A percentile compares a stretch with the other conserved stretches of the same genome.
These are phyloP conservation scores for Dendroctonus ponderosae DNA, from an alignment of 1,140 invertebrate species.

Conservation along the genomic window DNA sequence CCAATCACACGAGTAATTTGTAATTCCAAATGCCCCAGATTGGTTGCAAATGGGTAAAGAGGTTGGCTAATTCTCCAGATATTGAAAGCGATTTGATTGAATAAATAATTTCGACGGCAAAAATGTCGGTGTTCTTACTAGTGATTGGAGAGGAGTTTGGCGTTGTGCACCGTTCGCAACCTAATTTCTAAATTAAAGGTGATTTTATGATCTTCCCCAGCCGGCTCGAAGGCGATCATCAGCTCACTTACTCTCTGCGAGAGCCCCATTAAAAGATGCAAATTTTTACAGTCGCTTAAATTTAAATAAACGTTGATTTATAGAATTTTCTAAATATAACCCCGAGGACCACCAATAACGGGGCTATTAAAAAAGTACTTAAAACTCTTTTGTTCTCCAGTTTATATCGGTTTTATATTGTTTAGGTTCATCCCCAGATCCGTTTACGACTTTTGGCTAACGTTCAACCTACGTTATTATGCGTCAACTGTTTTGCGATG, in stretches of 20 bases:
- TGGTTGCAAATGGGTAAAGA: no score
- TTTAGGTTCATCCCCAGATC: slow-evolving; percentile 11
- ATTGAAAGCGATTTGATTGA: no score
- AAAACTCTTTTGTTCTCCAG: slow-evolving; percentile 24
- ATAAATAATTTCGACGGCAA: no score
- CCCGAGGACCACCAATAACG: slow-evolving; percentile 16
- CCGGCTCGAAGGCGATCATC: background rate
- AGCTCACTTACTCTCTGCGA: background rate
- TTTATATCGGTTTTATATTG: slow-evolving; percentile 32
- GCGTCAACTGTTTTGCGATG: no score
- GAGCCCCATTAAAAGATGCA: slow-evolving; percentile 3
- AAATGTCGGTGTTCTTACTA: no score
- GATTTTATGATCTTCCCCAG: slow-evolving; percentile 1
- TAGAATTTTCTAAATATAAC: slow-evolving; percentile 9
- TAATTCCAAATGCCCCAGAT: no score
- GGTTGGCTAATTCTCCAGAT: no score
- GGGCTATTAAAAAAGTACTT: slow-evolving; percentile 21
- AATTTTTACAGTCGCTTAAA: slow-evolving; percentile 13
- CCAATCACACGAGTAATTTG: no score
- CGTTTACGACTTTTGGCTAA: slow-evolving; percentile 20
- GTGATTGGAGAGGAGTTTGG: no score
- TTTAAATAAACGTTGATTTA: slow-evolving; percentile 16
- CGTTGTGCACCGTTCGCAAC: no score
- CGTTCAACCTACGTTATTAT: slow-evolving; percentile 4
- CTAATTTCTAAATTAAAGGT: background rate